These are phyloP conservation scores for Dipodomys ordii DNA, from an alignment of 2,113 vertebrate species.

Conservation along the genomic window DNA sequence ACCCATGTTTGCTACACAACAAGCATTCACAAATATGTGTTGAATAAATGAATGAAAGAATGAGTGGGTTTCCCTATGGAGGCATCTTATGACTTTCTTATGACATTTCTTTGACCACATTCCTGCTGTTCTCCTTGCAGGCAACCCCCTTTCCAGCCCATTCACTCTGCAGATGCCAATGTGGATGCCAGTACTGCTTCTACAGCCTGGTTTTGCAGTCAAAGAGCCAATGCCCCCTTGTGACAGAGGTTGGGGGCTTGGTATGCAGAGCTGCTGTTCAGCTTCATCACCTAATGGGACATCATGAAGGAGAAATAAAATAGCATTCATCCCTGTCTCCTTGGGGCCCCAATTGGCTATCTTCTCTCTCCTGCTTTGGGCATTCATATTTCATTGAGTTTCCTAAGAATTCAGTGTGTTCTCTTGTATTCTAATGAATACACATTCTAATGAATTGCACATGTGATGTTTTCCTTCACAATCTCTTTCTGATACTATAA, in stretches of 20 bases:
- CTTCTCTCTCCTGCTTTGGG: background rate
- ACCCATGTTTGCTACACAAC: background rate
- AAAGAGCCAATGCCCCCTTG: background rate
- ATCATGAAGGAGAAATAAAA: background rate
- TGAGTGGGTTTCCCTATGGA: background rate
- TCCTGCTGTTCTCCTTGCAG: background rate
- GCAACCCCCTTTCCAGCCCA: background rate
- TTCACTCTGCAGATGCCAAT: too few species aligned
- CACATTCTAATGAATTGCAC: background rate
- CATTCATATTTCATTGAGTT: background rate
- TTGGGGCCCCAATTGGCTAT: background rate
- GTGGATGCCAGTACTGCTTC: background rate
- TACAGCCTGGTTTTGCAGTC: too few species aligned
- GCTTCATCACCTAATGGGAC: background rate
- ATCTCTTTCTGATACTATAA: background rate
- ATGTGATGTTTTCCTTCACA: background rate
- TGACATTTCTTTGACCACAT: background rate
- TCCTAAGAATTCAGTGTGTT: background rate
- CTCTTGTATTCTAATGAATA: background rate
- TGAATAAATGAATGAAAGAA: background rate
- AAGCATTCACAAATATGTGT: background rate
- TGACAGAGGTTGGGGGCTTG: background rate
- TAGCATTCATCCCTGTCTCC: background rate
- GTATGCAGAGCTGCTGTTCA: background rate
- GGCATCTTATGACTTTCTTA: background rate